These are phyloP conservation scores for Cephalopachus bancanus DNA, from an alignment of 2,797 vertebrate species.

Conservation along the genomic window DNA sequence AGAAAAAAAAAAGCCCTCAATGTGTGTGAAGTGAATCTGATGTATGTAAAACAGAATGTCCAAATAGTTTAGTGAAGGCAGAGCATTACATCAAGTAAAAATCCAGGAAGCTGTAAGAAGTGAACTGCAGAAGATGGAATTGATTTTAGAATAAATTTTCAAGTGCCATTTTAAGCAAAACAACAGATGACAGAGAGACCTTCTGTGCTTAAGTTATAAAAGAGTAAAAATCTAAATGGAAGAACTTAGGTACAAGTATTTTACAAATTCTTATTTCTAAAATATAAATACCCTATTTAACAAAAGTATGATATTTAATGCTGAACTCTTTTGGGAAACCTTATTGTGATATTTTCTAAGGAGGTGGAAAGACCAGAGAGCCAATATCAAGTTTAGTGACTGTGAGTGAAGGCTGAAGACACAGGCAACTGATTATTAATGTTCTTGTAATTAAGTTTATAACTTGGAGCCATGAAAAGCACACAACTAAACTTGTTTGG, in stretches of 20 bases:
- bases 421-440: rapidly evolving
- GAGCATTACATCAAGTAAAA: not conserved
- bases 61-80: not conserved
- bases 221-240: not conserved
- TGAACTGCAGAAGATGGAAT: not conserved
- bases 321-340: not conserved
- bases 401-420: not conserved
- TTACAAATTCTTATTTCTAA: not conserved
- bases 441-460: not conserved
- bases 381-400: not conserved
- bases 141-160: conserved; percentile 1
- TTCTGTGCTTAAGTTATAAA: not conserved
- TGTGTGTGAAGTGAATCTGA: not conserved
- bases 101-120: not conserved
- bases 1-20: not conserved
- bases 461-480: not conserved
- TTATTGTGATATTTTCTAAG: not conserved
- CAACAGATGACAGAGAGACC: not conserved
- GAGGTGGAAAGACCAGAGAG: not conserved
- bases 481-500: not conserved
- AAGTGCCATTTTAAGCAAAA: not conserved
- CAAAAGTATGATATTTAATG: not conserved
- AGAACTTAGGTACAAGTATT: not conserved
- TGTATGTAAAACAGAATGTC: not conserved
- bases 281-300: not conserved